These are phyloP conservation scores for Lepidotrigona ventralis DNA, from an alignment of 1,140 invertebrate genomes.

Conservation along the genomic window DNA sequence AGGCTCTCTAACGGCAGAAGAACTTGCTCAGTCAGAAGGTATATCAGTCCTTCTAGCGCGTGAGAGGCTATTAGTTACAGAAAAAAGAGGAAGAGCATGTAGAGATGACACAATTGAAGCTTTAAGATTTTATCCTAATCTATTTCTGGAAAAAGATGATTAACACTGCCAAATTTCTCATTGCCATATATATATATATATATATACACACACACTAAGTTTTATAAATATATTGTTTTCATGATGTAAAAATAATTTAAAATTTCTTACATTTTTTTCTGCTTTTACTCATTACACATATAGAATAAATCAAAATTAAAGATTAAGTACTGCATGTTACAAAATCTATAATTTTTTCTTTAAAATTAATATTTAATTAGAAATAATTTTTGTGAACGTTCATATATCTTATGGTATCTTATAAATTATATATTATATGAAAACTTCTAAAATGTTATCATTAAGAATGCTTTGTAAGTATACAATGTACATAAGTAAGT, in stretches of 20 bases:
- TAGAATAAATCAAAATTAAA: slow-evolving; percentile 10
- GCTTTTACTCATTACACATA: slow-evolving; percentile 10
- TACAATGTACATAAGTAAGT: not conserved
- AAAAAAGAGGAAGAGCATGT: slow-evolving; percentile 92
- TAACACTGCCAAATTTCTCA: slow-evolving; percentile 57
- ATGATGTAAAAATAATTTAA: slow-evolving; percentile 20
- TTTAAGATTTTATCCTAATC: slow-evolving; percentile 94
- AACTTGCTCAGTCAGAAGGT: slow-evolving; percentile 89
- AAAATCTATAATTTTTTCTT: not conserved
- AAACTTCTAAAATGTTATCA: not conserved
- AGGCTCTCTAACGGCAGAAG: slow-evolving; percentile 89
- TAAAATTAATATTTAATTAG: not conserved
- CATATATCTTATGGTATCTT: not conserved
- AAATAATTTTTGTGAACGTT: not conserved
- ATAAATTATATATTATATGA: not conserved
- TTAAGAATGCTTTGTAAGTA: slow-evolving; percentile 1
- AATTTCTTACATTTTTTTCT: slow-evolving; percentile 33
- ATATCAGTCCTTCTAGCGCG: slow-evolving; percentile 94
- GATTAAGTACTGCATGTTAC: slow-evolving; percentile 9
- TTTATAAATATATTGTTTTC: not conserved
- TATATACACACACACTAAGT: not conserved
- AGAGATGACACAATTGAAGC: slow-evolving; percentile 97
- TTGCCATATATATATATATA: slow-evolving; percentile 6
- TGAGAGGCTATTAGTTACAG: slow-evolving; percentile 91
- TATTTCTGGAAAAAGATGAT: slow-evolving; percentile 82